A percentile compares a stretch with the other conserved stretches of the same genome.
Evolutionary conservation across 92 coral and sea anemone species (phyloP).

Genomic region (Epizoanthus ramosus): DNA sequence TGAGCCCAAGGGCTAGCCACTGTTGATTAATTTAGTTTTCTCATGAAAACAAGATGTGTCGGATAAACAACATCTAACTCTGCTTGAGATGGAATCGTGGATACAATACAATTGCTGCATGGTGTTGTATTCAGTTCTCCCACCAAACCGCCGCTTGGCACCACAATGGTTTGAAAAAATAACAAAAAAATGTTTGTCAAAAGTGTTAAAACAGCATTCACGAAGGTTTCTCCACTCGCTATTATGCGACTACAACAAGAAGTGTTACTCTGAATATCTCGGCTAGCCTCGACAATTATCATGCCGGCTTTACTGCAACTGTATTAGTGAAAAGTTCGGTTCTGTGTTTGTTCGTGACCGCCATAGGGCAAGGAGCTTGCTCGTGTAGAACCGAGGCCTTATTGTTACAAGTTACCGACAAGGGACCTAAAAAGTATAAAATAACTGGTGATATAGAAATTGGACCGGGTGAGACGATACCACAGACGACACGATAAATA

Average conservation of each 20-base stretch:
- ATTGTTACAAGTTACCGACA: background rate
- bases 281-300: too few species aligned
- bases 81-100: background rate
- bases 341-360: background rate
- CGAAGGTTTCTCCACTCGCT: background rate
- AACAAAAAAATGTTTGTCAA: conserved; percentile 1
- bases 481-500: background rate
- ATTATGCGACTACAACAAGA: too few species aligned
- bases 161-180: background rate
- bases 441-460: background rate
- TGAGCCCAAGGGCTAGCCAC: background rate
- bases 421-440: background rate
- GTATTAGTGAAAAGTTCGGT: background rate
- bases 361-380: background rate
- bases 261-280: too few species aligned
- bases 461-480: too few species aligned
- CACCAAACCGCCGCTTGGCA: background rate
- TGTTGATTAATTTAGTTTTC: background rate
- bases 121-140: background rate
- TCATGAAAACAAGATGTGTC: background rate
- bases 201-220: background rate
- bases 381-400: background rate
- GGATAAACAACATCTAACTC: background rate
- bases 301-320: background rate
- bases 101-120: background rate